These are phyloP conservation scores for Rhodinocichla rosea DNA, from an alignment of 2,113 vertebrate genomes.

Conservation along the genomic window DNA sequence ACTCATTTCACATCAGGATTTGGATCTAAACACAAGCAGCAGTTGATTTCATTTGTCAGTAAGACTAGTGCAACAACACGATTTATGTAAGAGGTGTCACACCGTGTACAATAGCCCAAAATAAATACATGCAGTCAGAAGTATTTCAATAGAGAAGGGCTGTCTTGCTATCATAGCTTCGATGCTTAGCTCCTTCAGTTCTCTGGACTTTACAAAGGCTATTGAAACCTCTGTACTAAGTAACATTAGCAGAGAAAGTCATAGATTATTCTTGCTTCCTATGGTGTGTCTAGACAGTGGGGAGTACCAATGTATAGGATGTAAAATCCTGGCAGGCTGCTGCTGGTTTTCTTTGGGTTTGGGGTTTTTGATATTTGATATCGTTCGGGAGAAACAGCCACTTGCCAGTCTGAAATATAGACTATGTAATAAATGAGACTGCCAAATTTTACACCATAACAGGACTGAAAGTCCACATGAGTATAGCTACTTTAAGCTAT, in stretches of 20 bases:
- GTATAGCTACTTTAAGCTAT: not conserved
- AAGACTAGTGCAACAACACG: not conserved
- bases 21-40: conserved; percentile 8
- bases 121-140: not conserved
- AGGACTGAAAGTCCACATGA: not conserved
- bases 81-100: not conserved
- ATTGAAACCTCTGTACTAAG: not conserved
- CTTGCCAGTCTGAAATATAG: not conserved
- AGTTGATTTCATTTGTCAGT: not conserved
- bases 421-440: not conserved
- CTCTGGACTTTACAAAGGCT: not conserved
- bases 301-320: not conserved
- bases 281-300: not conserved
- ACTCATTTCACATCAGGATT: conserved; percentile 6
- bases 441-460: not conserved
- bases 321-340: not conserved
- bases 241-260: not conserved
- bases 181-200: not conserved
- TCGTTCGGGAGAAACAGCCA: not conserved
- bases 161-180: not conserved
- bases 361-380: not conserved
- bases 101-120: not conserved
- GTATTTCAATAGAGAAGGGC: not conserved
- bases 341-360: not conserved
- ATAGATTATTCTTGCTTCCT: not conserved